These are phyloP conservation scores for Xestia c-nigrum DNA, from an alignment of 2,888 invertebrate genomes.

Conservation along the genomic window DNA sequence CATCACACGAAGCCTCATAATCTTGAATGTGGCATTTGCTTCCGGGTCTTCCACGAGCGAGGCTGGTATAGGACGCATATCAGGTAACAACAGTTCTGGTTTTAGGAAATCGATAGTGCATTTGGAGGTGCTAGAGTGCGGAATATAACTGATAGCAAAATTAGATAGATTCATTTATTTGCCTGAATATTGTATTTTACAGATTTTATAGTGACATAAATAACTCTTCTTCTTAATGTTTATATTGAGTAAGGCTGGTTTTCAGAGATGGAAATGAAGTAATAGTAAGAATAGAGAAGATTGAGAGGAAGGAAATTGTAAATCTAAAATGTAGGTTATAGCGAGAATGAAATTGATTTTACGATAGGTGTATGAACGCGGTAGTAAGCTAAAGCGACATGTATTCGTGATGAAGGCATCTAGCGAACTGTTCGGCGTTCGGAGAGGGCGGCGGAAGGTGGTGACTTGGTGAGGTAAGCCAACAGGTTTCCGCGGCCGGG, in stretches of 20 bases:
- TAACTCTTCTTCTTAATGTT: no score
- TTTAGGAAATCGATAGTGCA: not conserved
- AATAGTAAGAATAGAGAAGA: not conserved
- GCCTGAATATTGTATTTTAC: no score
- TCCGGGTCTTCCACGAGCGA: constrained; percentile 73
- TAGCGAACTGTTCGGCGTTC: not conserved
- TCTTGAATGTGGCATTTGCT: constrained; percentile 72
- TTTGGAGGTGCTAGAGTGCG: no score
- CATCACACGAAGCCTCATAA: constrained; percentile 71
- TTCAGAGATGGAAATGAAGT: not conserved
- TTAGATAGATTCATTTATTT: no score
- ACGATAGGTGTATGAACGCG: not conserved
- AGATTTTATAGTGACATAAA: no score
- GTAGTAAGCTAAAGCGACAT: not conserved
- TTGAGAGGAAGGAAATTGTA: not conserved
- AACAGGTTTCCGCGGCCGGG: not conserved
- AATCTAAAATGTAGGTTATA: not conserved
- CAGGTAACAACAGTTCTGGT: constrained; percentile 58
- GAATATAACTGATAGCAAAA: no score
- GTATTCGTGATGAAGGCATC: not conserved
- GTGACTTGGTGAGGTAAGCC: not conserved
- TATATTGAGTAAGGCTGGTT: no score
- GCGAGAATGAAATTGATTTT: not conserved
- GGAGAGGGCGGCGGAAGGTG: no score
- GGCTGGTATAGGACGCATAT: constrained; percentile 73